These are phyloP conservation scores for Hestina assimilis DNA, from an alignment of 1,140 invertebrate species.

Conservation along the genomic window DNA sequence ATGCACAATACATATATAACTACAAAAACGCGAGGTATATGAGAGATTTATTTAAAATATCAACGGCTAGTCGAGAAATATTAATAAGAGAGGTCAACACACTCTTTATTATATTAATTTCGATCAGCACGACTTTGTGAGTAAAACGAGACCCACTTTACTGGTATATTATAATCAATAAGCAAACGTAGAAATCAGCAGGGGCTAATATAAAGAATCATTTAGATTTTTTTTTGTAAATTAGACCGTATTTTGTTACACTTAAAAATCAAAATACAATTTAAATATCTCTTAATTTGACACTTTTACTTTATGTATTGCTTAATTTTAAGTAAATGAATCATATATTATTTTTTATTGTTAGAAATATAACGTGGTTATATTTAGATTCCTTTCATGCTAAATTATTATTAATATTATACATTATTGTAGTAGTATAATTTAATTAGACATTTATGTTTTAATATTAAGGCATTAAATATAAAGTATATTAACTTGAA, in stretches of 20 bases:
- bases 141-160: slow-evolving; percentile 28
- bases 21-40: slow-evolving; percentile 20
- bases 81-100: slow-evolving; percentile 66
- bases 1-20: no score
- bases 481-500: no score
- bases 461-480: no score
- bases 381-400: no score
- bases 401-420: neutral
- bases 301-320: neutral
- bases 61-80: slow-evolving; percentile 35
- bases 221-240: neutral
- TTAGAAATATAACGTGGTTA: no score
- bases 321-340: slow-evolving; percentile 32
- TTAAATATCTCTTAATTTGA: neutral
- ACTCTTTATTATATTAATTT: slow-evolving; percentile 49
- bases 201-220: neutral
- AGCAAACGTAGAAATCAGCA: slow-evolving; percentile 3
- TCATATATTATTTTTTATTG: slow-evolving; percentile 19
- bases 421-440: no score
- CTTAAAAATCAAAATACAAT: neutral
- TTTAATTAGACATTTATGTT: no score
- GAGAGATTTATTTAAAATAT: slow-evolving; percentile 1
- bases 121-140: slow-evolving; percentile 18
- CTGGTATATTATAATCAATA: neutral
- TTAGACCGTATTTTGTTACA: neutral